Evolutionary conservation across 2,888 invertebrate species (phyloP).

Genomic region (Ephialtes manifestator): DNA sequence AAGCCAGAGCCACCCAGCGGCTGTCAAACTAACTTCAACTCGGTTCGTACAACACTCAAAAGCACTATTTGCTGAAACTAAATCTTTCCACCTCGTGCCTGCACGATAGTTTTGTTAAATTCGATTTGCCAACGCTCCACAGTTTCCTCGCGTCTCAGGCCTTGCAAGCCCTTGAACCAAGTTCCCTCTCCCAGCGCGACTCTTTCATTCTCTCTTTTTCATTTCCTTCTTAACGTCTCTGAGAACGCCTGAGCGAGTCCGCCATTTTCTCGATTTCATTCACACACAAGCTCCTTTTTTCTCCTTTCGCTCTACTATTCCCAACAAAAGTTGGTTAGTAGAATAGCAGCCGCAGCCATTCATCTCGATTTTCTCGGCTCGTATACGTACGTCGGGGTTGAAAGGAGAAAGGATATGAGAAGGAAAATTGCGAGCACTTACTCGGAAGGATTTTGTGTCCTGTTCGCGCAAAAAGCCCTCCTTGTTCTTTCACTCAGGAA

Average conservation of each 20-base stretch:
- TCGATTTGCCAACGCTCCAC: constrained; percentile 76
- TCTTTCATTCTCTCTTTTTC: constrained; percentile 72
- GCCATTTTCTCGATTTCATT: constrained; percentile 56
- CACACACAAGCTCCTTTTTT: constrained; percentile 12
- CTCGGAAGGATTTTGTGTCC: not conserved
- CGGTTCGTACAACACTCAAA: constrained; percentile 11
- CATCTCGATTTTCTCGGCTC: constrained; percentile 14
- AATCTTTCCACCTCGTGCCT: constrained; percentile 75
- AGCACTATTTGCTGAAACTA: constrained; percentile 73
- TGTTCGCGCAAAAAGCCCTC: not conserved
- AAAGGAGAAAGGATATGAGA: constrained; percentile 21
- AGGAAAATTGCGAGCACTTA: constrained; percentile 27
- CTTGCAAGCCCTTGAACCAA: constrained; percentile 43
- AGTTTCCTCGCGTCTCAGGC: constrained; percentile 25
- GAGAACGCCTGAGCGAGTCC: not conserved
- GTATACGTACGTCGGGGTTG: constrained; percentile 3
- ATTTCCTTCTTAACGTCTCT: constrained; percentile 43
- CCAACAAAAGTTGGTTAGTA: constrained; percentile 28
- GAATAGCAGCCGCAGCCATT: constrained; percentile 33
- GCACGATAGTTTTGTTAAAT: constrained; percentile 78
- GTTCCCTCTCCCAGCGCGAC: constrained; percentile 20
- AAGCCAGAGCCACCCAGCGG: not conserved
- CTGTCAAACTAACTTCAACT: constrained; percentile 19
- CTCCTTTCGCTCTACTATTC: not conserved
- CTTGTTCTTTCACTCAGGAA: not conserved